Conservation (phyloP, 1,140 invertebrate genomes). For the Caenorhabditis latens region DNA sequence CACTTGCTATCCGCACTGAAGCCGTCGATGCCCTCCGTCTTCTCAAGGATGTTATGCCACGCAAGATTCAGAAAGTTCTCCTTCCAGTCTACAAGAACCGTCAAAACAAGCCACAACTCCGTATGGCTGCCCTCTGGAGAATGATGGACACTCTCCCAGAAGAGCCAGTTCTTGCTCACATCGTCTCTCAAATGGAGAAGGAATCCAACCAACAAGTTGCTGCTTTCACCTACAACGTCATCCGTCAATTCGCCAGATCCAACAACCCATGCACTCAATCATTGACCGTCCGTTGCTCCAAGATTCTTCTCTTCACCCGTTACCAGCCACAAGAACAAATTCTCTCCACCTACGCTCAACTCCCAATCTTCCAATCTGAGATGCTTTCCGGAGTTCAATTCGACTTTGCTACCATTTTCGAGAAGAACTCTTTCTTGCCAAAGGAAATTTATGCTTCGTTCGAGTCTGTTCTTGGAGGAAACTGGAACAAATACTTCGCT, state of each 20-base stretch:
- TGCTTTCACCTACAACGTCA: slow-evolving; percentile 69
- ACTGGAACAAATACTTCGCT: slow-evolving; percentile 65
- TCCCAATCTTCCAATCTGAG: slow-evolving; percentile 55
- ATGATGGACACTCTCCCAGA: slow-evolving; percentile 68
- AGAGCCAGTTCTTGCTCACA: slow-evolving; percentile 60
- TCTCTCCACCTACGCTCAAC: slow-evolving; percentile 50
- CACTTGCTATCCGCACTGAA: slow-evolving; percentile 68
- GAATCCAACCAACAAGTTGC: slow-evolving; percentile 75
- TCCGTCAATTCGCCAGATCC: slow-evolving; percentile 52
- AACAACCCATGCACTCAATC: slow-evolving; percentile 23
- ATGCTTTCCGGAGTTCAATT: slow-evolving; percentile 58
- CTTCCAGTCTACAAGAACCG: slow-evolving; percentile 71
- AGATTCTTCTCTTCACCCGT: slow-evolving; percentile 43
- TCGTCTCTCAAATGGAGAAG: slow-evolving; percentile 68
- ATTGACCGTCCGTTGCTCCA: slow-evolving; percentile 44
- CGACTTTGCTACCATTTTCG: slow-evolving; percentile 63
- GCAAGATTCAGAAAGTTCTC: slow-evolving; percentile 70
- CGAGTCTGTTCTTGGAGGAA: slow-evolving; percentile 66
- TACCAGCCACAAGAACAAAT: slow-evolving; percentile 41
- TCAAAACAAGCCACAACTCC: slow-evolving; percentile 70
- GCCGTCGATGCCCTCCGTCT: slow-evolving; percentile 75
- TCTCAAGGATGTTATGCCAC: slow-evolving; percentile 67
- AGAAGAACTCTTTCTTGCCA: slow-evolving; percentile 67
- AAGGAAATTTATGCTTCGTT: slow-evolving; percentile 64
- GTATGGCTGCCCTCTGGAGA: slow-evolving; percentile 72